Conservation (phyloP, 2,797 vertebrate genomes). For the Sebastes diploproa region DNA sequence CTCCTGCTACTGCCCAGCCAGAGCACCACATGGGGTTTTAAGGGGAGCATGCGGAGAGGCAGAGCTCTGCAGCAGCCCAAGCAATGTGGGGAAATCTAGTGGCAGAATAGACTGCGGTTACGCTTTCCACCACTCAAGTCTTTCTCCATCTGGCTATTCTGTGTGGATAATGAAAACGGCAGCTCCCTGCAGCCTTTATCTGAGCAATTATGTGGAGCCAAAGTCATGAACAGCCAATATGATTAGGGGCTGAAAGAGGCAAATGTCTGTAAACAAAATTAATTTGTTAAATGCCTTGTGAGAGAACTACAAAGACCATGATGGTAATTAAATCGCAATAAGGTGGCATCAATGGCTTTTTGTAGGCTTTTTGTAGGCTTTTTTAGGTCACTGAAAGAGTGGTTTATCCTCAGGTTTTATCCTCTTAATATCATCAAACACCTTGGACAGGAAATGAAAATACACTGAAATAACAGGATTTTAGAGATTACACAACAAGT, state of each 20-base stretch:
- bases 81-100: constrained; percentile 45
- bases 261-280: constrained; percentile 34
- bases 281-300: constrained; percentile 15
- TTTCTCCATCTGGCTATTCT: constrained; percentile 41
- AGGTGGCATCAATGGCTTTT: constrained; percentile 15
- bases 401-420: constrained; percentile 25
- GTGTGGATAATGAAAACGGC: constrained; percentile 47
- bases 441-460: constrained; percentile 63
- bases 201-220: constrained; percentile 22
- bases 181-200: constrained; percentile 28
- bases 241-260: constrained; percentile 20
- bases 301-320: constrained; percentile 5
- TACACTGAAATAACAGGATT: constrained; percentile 61
- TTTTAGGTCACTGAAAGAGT: constrained; percentile 22
- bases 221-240: constrained; percentile 19
- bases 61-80: constrained; percentile 41
- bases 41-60: constrained; percentile 33
- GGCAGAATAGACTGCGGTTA: constrained; percentile 44
- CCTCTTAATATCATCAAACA: constrained; percentile 53
- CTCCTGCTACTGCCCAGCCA: constrained; percentile 28
- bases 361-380: background rate
- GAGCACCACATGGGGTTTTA: constrained; percentile 53
- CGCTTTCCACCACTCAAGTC: constrained; percentile 26
- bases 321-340: constrained; percentile 29
- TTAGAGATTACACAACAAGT: constrained; percentile 38